A percentile compares a stretch with the other conserved stretches of the same genome.
These are phyloP conservation scores for Catamblyrhynchus diadema DNA, from an alignment of 2,797 vertebrate genomes.

Conservation along the genomic window DNA sequence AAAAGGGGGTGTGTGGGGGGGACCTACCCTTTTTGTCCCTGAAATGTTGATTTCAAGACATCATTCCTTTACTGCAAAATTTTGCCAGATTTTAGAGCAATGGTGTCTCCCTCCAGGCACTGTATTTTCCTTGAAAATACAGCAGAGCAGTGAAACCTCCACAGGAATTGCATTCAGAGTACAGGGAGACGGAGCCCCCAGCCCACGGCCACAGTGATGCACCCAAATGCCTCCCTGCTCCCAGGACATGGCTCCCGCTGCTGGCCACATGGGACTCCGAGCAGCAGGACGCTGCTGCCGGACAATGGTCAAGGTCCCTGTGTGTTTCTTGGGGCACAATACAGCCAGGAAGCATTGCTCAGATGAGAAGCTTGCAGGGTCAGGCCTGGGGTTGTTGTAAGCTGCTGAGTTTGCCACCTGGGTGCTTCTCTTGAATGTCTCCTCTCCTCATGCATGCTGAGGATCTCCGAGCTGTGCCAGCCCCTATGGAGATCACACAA, in stretches of 20 bases:
- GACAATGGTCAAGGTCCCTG: accelerated
- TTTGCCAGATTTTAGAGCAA: neutral
- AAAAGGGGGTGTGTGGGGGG: accelerated
- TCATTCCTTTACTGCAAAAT: neutral
- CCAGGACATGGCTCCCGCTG: neutral
- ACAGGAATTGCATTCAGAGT: accelerated
- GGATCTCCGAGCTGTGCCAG: accelerated
- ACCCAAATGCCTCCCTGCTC: neutral
- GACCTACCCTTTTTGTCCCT: neutral
- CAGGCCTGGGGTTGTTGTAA: neutral
- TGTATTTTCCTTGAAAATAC: neutral
- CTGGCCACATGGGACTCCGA: accelerated
- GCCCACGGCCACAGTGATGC: accelerated
- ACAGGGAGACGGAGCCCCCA: neutral
- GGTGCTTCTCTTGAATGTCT: neutral
- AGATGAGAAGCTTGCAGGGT: neutral
- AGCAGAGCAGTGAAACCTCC: neutral
- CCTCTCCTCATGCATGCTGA: neutral
- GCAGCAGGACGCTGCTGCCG: accelerated
- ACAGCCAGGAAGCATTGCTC: accelerated
- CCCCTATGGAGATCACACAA: accelerated
- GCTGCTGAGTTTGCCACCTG: neutral
- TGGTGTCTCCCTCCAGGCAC: neutral
- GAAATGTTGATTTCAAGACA: neutral
- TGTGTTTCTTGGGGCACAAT: neutral